phyloP scores from a whole-genome alignment of 2,888 invertebrate genomes.

The Pseudoips prasinana region DNA sequence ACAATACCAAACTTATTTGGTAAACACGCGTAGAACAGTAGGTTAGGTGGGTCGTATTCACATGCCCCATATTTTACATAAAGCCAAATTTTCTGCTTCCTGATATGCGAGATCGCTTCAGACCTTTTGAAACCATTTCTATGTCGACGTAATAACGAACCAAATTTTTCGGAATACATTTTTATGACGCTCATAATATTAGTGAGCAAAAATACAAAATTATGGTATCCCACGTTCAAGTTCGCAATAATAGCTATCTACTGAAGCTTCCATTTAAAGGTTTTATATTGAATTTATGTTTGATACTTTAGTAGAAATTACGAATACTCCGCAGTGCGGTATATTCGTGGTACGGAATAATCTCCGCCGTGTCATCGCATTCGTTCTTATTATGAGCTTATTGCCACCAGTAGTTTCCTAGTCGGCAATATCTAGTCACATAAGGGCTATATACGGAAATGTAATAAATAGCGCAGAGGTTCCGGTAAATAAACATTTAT shows the following conservation, averaged over 20 bases:
- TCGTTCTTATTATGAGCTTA: constrained; percentile 56
- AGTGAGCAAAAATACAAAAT: constrained; percentile 36
- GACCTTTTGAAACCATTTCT: constrained; percentile 14
- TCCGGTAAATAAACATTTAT: constrained; percentile 22
- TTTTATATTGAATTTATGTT: constrained; percentile 58
- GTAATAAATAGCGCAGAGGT: constrained; percentile 17
- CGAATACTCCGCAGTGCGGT: constrained; percentile 63
- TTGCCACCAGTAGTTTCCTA: constrained; percentile 35
- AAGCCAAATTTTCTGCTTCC: constrained; percentile 18
- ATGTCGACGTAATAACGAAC: constrained; percentile 23
- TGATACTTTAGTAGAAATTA: constrained; percentile 58
- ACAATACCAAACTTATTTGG: constrained; percentile 27
- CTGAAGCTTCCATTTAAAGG: constrained; percentile 43
- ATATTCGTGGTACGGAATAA: constrained; percentile 51
- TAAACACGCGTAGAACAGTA: constrained; percentile 31
- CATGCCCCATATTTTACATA: constrained; percentile 28
- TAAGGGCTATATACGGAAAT: constrained; percentile 12
- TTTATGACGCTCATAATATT: constrained; percentile 32
- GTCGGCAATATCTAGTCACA: constrained; percentile 29
- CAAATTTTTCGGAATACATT: constrained; percentile 24
- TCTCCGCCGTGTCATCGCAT: constrained; percentile 61
- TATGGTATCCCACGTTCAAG: constrained; percentile 30
- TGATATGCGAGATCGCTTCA: constrained; percentile 10
- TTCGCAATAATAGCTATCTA: constrained; percentile 45
- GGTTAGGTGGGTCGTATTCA: constrained; percentile 22